A percentile compares a stretch with the other conserved stretches of the same genome.
Evolutionary conservation across 2,113 vertebrate genomes (phyloP).

Genomic region (Saiga tatarica): DNA sequence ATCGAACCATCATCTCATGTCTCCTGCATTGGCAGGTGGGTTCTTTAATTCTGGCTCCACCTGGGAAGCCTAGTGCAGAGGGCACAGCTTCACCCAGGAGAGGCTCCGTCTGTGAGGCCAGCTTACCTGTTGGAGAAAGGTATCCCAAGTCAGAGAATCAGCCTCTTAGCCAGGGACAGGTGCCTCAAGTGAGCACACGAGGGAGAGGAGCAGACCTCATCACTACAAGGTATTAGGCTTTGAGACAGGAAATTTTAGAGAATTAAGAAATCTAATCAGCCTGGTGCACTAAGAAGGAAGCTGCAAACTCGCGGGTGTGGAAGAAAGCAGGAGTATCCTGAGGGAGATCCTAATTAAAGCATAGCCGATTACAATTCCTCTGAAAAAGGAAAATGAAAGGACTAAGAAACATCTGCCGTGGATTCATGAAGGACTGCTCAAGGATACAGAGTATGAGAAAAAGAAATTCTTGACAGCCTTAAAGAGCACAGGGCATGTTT

Average conservation of each 20-base stretch:
- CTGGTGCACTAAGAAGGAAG: neutral
- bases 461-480: neutral
- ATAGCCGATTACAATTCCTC: conserved; percentile 28
- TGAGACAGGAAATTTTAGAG: conserved; percentile 6
- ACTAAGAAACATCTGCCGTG: conserved; percentile 53
- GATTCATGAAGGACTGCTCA: conserved; percentile 55
- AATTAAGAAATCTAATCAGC: conserved; percentile 68
- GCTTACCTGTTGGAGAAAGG: neutral
- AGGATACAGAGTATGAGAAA: neutral
- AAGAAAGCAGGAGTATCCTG: conserved; percentile 37
- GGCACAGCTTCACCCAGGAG: neutral
- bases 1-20: neutral
- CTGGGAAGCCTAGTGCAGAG: neutral
- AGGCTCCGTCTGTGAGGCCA: rapidly evolving
- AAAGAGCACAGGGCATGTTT: neutral
- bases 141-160: neutral
- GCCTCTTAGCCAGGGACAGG: neutral
- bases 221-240: conserved; percentile 24
- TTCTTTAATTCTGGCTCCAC: neutral
- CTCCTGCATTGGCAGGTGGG: neutral
- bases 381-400: conserved; percentile 60
- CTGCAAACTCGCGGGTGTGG: neutral
- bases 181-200: neutral
- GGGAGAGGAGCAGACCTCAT: neutral
- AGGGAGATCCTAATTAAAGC: conserved; percentile 65